Evolutionary conservation across 30 jellyfish, hydroid and myxozoan genomes (phyloP), one percentile per base, ranked within the genome.

Genomic region (Cassiopea andromeda): DNA sequence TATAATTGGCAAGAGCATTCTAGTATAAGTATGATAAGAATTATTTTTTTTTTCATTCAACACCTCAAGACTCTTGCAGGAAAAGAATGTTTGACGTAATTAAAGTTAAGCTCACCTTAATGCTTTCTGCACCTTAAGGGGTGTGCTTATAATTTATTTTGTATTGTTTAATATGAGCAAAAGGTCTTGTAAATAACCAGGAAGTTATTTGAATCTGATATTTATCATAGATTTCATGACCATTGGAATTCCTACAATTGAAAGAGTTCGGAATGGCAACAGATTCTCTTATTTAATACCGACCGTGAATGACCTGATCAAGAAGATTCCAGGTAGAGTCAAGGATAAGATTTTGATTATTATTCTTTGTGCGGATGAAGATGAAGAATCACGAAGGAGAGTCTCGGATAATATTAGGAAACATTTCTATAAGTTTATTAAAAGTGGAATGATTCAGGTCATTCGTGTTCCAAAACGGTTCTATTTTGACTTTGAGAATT

Each of bases 171-270:
- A 10, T 54, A 54, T 3, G 64, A 3, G 64, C 64, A 0, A 54
- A 54, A 54, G 64, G 12, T 54, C 10, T 3, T 54, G 12, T 6
- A 3, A 54, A 54, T 54, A 3, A 54, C 7, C 64, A 54, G 64
- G 7, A 54, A 10, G 64, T 3, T 3, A 6, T 54, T 54, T 16
- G 1, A 44, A 49, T 80, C 60, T 49, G 77, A 49, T 77, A 14
- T 67, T 12, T 49, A 46, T 70, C 80, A 7, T 67, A 92, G 98
- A 85, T 60, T 82, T 81, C 71, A 58, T 92, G 76, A 64, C 88
- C 27, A 92, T 92, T 66, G 98, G 96, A 0, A 86, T 92, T 13
- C 91, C 98, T 47, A 92, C 98, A 18, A 81, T 92, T 43, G 89
- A 58, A 38, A 89, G 98, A 14, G 47, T 9, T 38, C 77, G 73